Evolutionary conservation across 1,140 invertebrate genomes (phyloP), one percentile per base, ranked within the genome.

Genomic region (Pseudoatta argentina): DNA sequence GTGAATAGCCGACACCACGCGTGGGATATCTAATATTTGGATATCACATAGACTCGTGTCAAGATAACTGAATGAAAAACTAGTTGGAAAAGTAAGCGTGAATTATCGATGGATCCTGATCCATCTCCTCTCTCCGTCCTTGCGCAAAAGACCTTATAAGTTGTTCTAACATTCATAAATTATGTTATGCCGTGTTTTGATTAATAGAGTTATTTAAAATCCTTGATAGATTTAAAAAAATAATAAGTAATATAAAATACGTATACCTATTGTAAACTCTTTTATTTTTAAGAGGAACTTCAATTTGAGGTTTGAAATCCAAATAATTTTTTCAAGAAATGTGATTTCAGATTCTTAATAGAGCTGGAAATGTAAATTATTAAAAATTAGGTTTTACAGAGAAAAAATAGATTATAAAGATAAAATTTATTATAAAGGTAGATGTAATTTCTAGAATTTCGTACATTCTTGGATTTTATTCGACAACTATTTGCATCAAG

Each of bases 1-100:
- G 55, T 82, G 79, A 51, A 63, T 34, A 12, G 39, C 39, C 57
- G 24, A 73, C 69, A 48, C 39, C 16, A 34, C 24, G 7, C 30
- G 55, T 39, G 55, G 66, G 69, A 83, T 83, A 83, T 75, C 69
- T 83, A 83, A 83, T 83, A 83, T 83, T 83, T 75, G 69, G 39
- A 75, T 61, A 73, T 61, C 69, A 61, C 39, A 61, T 48, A 61
- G 79, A 63, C 53, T 39, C 16, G 73, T 61, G 69, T 83, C 67
- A 39, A 48, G 44, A 18, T 75, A 83, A 83, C 39, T 27, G 69
- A 63, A 51, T 61, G 39, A 83, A 83, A 2, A 30, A 30, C 27
- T 24, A 39, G 18, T 63, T 61, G 55, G 71, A 82, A 82, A 75
- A 82, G 78, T 72, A 59, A 72, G 55, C 44, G 24, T 12, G 53